Evolutionary conservation across 2,797 vertebrate genomes (phyloP).

Genomic region (Trachops cirrhosus): DNA sequence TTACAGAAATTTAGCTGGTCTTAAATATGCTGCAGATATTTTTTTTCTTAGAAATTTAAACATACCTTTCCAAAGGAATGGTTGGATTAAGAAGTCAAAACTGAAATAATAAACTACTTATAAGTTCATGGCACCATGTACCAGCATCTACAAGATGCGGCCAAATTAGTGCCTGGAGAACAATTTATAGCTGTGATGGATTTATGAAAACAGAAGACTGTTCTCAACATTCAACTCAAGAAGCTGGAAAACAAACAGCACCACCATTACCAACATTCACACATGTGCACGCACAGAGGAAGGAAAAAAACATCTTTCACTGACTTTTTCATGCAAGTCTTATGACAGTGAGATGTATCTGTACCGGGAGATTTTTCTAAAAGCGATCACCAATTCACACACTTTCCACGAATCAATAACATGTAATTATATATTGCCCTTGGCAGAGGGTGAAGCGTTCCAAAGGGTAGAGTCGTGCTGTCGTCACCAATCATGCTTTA

Average conservation of each 20-base stretch:
- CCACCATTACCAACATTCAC: not conserved
- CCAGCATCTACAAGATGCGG: not conserved
- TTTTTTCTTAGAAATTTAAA: not conserved
- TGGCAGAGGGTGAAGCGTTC: not conserved
- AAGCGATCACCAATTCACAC: not conserved
- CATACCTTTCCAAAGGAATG: not conserved
- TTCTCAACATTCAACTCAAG: not conserved
- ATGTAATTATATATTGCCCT: not conserved
- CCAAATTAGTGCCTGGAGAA: not conserved
- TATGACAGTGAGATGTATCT: not conserved
- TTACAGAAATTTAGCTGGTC: not conserved
- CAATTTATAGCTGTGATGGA: not conserved
- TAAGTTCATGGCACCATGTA: not conserved
- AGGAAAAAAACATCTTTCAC: not conserved
- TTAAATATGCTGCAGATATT: not conserved
- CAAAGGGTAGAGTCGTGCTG: not conserved
- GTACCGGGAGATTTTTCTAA: not conserved
- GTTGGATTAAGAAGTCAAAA: not conserved
- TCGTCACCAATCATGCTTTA: not conserved
- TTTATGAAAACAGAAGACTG: not conserved
- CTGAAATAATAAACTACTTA: not conserved
- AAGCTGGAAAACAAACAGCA: not conserved
- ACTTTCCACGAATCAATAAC: not conserved
- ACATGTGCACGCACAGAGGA: fast-evolving
- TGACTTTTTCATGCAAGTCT: not conserved